These are phyloP conservation scores for Zalophus californianus DNA, from an alignment of 2,797 vertebrate species.

Conservation along the genomic window DNA sequence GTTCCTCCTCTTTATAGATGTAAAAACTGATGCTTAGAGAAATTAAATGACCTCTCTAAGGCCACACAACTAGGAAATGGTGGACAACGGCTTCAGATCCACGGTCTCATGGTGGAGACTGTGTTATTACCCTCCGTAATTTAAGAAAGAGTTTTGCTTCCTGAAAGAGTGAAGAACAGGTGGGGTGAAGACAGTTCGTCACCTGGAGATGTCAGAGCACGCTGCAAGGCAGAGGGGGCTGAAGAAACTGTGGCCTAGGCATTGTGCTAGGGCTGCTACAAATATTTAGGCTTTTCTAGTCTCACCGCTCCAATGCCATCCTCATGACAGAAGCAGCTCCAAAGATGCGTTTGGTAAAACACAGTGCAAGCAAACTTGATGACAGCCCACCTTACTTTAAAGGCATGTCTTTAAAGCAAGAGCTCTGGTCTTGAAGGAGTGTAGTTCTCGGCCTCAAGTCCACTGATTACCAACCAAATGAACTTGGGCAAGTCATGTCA, in stretches of 20 bases:
- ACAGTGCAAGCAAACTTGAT: not conserved
- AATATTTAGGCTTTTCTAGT: not conserved
- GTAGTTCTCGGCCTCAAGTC: not conserved
- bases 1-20: not conserved
- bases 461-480: not conserved
- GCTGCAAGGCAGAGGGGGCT: not conserved
- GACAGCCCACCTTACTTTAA: not conserved
- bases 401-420: fast-evolving
- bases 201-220: not conserved
- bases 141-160: not conserved
- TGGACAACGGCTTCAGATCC: not conserved
- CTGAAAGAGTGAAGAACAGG: not conserved
- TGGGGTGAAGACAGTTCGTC: not conserved
- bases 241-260: not conserved
- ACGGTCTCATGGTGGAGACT: not conserved
- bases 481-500: not conserved
- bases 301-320: not conserved
- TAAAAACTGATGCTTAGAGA: not conserved
- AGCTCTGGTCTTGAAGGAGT: fast-evolving
- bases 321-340: not conserved
- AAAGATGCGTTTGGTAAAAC: not conserved
- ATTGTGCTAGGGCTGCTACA: not conserved
- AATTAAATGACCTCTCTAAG: not conserved
- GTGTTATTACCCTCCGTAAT: not conserved
- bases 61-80: not conserved